Percentiles rank a stretch among this genome's conserved stretches.
Conservation (phyloP, 2,797 vertebrate species). For the Petrocephalus schoutedeni region DNA sequence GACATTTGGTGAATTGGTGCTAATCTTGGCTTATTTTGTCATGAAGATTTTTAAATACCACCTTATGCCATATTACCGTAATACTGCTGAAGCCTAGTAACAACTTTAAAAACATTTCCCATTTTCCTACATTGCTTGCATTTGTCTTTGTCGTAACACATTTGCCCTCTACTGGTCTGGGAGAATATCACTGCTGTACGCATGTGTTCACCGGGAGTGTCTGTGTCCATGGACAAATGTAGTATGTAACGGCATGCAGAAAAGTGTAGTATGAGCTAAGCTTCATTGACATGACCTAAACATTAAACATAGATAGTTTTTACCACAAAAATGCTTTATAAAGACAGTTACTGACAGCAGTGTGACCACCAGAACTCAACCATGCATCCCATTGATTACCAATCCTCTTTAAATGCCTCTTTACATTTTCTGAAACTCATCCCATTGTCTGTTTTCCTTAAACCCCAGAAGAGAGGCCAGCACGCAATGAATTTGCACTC, state of each 20-base stretch:
- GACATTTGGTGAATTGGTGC: not conserved
- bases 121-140: too few species aligned
- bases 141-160: too few species aligned
- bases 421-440: not conserved
- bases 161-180: too few species aligned
- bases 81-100: too few species aligned
- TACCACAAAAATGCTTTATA: not conserved
- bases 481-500: slow-evolving; percentile 45
- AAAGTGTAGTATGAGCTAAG: too few species aligned
- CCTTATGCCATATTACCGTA: too few species aligned
- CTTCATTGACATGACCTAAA: not conserved
- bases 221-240: too few species aligned
- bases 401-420: not conserved
- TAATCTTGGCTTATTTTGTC: not conserved
- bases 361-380: not conserved
- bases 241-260: too few species aligned
- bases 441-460: slow-evolving; percentile 16
- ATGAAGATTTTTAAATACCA: too few species aligned
- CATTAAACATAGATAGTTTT: not conserved
- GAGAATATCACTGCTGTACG: too few species aligned
- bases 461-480: slow-evolving; percentile 41
- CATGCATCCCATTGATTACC: not conserved
- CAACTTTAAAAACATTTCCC: too few species aligned
- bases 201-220: too few species aligned
- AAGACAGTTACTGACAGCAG: not conserved